Conservation (phyloP, 2,797 vertebrate genomes). For the Urosaurus nigricauda region DNA sequence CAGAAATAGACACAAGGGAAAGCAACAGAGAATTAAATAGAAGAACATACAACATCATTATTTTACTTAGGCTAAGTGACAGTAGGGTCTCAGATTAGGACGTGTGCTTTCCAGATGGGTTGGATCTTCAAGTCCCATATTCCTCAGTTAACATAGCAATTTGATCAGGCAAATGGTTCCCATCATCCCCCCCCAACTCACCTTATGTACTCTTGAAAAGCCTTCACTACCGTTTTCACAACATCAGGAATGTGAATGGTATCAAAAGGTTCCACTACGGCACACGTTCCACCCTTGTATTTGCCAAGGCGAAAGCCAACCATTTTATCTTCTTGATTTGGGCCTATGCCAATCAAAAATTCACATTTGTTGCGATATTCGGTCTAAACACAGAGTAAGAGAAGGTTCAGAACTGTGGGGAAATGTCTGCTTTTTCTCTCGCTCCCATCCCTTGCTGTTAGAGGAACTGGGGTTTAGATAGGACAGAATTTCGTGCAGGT, state of each 20-base stretch:
- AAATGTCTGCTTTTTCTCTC: no score
- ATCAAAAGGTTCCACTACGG: conserved; percentile 92
- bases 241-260: conserved; percentile 89
- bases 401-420: conserved; percentile 32
- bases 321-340: conserved; percentile 92
- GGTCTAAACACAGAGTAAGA: conserved; percentile 81
- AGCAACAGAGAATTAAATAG: not conserved
- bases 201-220: conserved; percentile 96
- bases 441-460: no score
- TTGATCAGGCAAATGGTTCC: conserved; percentile 31
- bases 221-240: conserved; percentile 89
- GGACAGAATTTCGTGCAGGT: no score
- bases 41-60: not conserved
- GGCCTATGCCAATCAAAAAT: conserved; percentile 93
- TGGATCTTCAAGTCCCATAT: not conserved
- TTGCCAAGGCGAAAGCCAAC: conserved; percentile 96
- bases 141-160: not conserved
- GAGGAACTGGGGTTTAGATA: no score
- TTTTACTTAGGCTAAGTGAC: not conserved
- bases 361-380: conserved; percentile 99
- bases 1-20: not conserved
- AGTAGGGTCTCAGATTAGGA: not conserved
- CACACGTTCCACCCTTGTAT: conserved; percentile 95
- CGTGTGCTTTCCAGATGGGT: not conserved
- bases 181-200: conserved; percentile 72